Percentiles rank a stretch among this genome's conserved stretches.
phyloP scores from a whole-genome alignment of 2,797 vertebrate species.

The Malacoctenus gilli region DNA sequence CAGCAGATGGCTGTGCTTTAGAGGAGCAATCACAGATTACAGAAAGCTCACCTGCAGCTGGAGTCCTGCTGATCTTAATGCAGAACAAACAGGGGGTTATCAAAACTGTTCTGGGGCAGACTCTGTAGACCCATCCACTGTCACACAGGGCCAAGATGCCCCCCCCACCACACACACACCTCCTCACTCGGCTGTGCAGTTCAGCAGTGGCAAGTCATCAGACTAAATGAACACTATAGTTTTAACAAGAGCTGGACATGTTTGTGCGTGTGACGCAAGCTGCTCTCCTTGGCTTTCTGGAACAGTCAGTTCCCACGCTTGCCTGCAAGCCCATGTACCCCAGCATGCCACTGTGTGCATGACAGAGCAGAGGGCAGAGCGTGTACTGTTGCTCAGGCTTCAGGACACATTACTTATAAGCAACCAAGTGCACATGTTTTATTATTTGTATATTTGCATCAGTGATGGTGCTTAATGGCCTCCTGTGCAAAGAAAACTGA shows the following conservation, averaged over 20 bases:
- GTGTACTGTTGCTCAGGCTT: conserved; percentile 21
- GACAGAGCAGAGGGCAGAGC: conserved; percentile 28
- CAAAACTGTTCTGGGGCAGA: not conserved
- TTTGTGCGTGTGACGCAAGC: conserved; percentile 11
- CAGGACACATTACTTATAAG: conserved; percentile 22
- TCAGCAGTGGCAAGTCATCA: conserved; percentile 12
- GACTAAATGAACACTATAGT: conserved; percentile 12
- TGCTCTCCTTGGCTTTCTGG: conserved; percentile 32
- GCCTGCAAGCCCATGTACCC: conserved; percentile 40
- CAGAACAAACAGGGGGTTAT: conserved; percentile 4
- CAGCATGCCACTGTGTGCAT: conserved; percentile 35
- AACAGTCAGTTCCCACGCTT: conserved; percentile 60
- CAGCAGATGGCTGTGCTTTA: conserved; percentile 62
- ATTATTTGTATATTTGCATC: not conserved
- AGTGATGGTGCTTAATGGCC: no score
- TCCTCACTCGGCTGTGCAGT: not conserved
- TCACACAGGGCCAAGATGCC: conserved; percentile 1
- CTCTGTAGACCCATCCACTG: conserved; percentile 26
- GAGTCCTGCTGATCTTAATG: conserved; percentile 35
- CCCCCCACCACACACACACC: not conserved
- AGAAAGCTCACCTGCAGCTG: conserved; percentile 71
- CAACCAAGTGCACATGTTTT: not conserved
- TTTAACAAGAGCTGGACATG: conserved; percentile 14
- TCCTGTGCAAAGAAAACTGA: no score
- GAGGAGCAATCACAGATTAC: conserved; percentile 58